Evolutionary conservation across 2,888 invertebrate genomes (phyloP).

Genomic region (Caenorhabditis doughertyi): DNA sequence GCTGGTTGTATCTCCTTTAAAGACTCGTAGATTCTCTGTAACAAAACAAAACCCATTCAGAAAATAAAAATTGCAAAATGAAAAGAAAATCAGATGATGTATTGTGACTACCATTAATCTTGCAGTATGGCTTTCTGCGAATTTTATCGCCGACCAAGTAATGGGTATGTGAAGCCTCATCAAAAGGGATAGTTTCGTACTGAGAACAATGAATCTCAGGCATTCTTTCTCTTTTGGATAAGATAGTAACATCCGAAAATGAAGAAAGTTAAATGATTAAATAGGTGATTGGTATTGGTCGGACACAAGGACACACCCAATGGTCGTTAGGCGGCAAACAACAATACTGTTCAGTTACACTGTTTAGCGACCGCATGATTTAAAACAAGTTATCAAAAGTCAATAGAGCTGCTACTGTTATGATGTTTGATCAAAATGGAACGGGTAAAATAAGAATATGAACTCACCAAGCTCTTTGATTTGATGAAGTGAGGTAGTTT

Average conservation of each 20-base stretch:
- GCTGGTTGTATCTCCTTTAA: slow-evolving; percentile 84
- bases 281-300: slow-evolving; percentile 11
- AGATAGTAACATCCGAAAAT: no score
- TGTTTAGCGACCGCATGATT: slow-evolving; percentile 42
- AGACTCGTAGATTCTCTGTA: slow-evolving; percentile 70
- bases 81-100: no score
- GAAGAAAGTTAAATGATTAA: no score
- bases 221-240: no score
- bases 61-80: neutral
- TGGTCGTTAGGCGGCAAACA: slow-evolving; percentile 33
- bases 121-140: no score
- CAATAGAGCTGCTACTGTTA: no score
- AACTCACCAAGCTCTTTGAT: slow-evolving; percentile 77
- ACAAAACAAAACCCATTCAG: slow-evolving; percentile 2
- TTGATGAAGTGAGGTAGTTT: slow-evolving; percentile 79
- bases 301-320: slow-evolving; percentile 55
- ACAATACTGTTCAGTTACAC: slow-evolving; percentile 47
- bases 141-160: no score
- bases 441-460: no score
- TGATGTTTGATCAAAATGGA: no score
- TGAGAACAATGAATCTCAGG: no score
- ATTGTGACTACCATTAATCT: slow-evolving; percentile 32
- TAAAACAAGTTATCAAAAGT: slow-evolving; percentile 41
- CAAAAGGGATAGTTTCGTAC: no score
- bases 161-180: no score